Evolutionary conservation across 2,888 invertebrate species (phyloP), one percentile per base, ranked within the genome.

Genomic region (Sinelater perroti): DNA sequence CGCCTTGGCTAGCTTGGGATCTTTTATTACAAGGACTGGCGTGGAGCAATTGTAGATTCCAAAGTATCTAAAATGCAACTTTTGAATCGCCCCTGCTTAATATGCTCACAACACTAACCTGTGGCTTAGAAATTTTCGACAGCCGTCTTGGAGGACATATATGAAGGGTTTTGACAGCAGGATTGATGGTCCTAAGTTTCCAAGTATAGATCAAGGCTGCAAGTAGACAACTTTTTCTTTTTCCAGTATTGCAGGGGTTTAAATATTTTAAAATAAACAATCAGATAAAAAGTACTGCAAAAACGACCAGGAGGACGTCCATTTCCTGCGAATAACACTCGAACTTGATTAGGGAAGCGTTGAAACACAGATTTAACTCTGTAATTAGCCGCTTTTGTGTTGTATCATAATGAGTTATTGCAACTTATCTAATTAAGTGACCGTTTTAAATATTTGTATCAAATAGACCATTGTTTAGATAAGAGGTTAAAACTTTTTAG

Each of bases 1-100:
- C 26, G 80, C 77, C 71, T 85, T 85, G 4, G 86, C 81, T 11
- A 86, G 67, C 2, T 85, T 85, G 2, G 82, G 79, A 69, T 85
- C 85, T 60, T 80, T 70, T 0, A 86, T 61, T 24, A 82, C 73
- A 8, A 86, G 67, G 1, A 80, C 60, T 2, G 85, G 85, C 0
- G 30, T 42, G 6, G 49, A 54, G 38, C 72, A 70, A 17, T 67
- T 61, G 40, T 68, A 71, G 3, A 66, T 24, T 30, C 73, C 74
- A 30, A 56, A 52, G 35, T 70, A 73, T 24, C 63, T 60, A 10
- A 24, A 42, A 42, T 2, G 2, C 14, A 11, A 5, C n/a, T 16
- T 10, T 40, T 24, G 24, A 24, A 13, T 30, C 30, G 1, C 2
- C 1, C 13, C 1, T 5, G 7, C 1, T 3, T 1, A 4, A 16